Evolutionary conservation across 2,797 vertebrate genomes (phyloP).

Genomic region (Ciconia nigra): DNA sequence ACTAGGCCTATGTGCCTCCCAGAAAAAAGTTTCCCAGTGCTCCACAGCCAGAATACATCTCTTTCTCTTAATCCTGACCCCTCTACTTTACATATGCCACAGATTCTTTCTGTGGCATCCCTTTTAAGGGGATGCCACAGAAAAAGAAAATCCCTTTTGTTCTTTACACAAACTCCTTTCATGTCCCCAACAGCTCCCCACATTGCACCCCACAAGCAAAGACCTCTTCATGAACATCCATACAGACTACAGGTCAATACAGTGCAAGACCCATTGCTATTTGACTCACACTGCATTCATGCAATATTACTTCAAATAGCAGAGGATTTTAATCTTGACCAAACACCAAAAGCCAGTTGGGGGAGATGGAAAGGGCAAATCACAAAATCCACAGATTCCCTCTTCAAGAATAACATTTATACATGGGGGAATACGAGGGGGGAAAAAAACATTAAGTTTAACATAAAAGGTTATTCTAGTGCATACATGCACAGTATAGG

Average conservation of each 20-base stretch:
- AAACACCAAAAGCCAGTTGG: not conserved
- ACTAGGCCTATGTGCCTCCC: not conserved
- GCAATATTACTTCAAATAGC: not conserved
- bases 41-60: not conserved
- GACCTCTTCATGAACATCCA: not conserved
- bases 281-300: not conserved
- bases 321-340: not conserved
- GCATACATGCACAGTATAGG: fast-evolving
- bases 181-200: not conserved
- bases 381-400: not conserved
- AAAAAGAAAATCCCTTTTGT: not conserved
- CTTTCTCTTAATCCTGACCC: not conserved
- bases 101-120: not conserved
- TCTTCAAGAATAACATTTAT: not conserved
- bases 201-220: not conserved
- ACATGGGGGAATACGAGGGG: not conserved
- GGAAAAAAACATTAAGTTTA: not conserved
- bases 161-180: not conserved
- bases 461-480: not conserved
- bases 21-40: not conserved
- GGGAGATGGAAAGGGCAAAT: not conserved
- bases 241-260: not conserved
- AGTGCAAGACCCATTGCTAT: fast-evolving
- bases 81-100: not conserved
- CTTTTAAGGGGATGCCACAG: too few relatives aligned